A percentile compares a stretch with the other conserved stretches of the same genome.
These are phyloP conservation scores for Cabera pusaria DNA, from an alignment of 2,888 invertebrate species.

Conservation along the genomic window DNA sequence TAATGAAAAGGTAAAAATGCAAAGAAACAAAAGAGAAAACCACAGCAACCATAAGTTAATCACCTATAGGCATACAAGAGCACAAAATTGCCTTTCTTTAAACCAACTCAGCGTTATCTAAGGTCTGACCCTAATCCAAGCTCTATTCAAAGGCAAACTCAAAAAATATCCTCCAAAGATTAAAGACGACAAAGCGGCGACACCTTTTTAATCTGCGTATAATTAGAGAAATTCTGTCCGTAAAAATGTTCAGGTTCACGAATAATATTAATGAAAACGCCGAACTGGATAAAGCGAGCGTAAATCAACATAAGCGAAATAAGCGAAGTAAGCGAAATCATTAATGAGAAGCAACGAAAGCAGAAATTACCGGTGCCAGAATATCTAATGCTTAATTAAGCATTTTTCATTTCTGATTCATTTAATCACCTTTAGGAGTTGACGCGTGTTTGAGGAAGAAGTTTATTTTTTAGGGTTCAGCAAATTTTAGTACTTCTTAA, in stretches of 20 bases:
- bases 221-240: conserved; percentile 39
- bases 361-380: conserved; percentile 43
- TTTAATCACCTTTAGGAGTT: conserved; percentile 49
- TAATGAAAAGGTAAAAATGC: too few species aligned
- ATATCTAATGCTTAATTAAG: conserved; percentile 53
- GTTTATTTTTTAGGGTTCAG: conserved; percentile 19
- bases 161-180: conserved; percentile 31
- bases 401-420: conserved; percentile 47
- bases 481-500: too few species aligned
- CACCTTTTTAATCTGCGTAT: conserved; percentile 42
- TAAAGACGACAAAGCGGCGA: conserved; percentile 29
- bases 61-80: too few species aligned
- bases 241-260: conserved; percentile 32
- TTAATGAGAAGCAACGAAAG: conserved; percentile 54
- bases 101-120: conserved; percentile 18
- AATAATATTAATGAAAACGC: conserved; percentile 51
- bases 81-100: conserved; percentile 2
- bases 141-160: conserved; percentile 20
- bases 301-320: conserved; percentile 39
- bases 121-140: conserved; percentile 31
- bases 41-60: too few species aligned
- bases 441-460: conserved; percentile 41
- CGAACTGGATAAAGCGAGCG: conserved; percentile 38
- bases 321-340: conserved; percentile 24
- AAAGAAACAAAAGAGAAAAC: too few species aligned